Conservation (phyloP, 30 jellyfish, hydroid and myxozoan genomes). For the Aurelia sp. region DNA sequence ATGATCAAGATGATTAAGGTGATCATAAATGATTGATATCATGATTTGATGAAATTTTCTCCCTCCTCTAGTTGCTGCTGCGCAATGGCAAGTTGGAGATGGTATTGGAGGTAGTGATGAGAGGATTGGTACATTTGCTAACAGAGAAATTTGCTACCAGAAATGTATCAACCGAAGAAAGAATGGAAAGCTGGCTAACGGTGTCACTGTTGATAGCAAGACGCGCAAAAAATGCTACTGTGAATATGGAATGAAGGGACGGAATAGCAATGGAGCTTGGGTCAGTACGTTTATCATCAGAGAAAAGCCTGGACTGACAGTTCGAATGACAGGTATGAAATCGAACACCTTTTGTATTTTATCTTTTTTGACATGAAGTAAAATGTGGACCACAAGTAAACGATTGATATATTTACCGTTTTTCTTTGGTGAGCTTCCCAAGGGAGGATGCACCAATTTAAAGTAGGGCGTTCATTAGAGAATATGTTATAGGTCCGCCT, state of each 20-base stretch:
- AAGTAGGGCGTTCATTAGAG: too few species aligned
- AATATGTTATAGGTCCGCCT: too few species aligned
- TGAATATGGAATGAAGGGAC: constrained; percentile 55
- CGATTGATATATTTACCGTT: too few species aligned
- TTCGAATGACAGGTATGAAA: neutral
- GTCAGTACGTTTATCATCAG: constrained; percentile 50
- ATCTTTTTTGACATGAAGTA: too few species aligned
- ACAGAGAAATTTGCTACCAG: constrained; percentile 47
- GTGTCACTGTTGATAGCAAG: constrained; percentile 52
- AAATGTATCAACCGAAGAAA: constrained; percentile 24
- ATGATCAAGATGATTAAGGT: too few species aligned
- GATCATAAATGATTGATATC: too few species aligned
- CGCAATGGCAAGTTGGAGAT: constrained; percentile 54
- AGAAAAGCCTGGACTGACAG: neutral
- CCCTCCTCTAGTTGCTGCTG: constrained; percentile 11
- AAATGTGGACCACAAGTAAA: too few species aligned
- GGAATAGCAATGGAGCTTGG: constrained; percentile 35
- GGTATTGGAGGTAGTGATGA: constrained; percentile 55
- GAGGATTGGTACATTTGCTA: constrained; percentile 50
- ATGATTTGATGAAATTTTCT: too few species aligned
- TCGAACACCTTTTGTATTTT: too few species aligned
- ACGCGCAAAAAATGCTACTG: constrained; percentile 37
- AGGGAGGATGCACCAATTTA: too few species aligned
- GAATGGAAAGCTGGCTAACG: constrained; percentile 60
- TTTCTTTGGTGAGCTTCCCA: too few species aligned